Conservation (phyloP, 30 jellyfish, hydroid and myxozoan species). For the Chrysaora quinquecirrha region DNA sequence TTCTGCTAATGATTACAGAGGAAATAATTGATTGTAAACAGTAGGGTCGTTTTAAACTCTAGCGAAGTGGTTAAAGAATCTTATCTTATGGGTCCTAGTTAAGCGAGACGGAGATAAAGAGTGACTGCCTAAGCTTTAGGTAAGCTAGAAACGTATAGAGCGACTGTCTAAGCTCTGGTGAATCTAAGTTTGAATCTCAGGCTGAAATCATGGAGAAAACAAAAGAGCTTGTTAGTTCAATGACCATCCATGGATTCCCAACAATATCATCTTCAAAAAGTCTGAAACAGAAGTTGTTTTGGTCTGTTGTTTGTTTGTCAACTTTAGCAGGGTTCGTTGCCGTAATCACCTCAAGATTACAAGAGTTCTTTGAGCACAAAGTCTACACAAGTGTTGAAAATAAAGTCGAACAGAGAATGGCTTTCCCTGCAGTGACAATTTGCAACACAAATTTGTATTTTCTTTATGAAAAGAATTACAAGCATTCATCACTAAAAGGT, state of each 20-base stretch:
- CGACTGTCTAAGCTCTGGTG: too few relatives aligned
- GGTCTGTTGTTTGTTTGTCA: background rate
- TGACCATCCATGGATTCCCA: conserved; percentile 1
- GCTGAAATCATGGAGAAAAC: too few relatives aligned
- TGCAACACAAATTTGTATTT: background rate
- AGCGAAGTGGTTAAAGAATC: too few relatives aligned
- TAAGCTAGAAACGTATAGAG: too few relatives aligned
- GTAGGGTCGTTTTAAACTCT: too few relatives aligned
- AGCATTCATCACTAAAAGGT: background rate
- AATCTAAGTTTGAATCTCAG: too few relatives aligned
- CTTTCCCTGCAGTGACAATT: background rate
- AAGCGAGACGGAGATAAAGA: too few relatives aligned
- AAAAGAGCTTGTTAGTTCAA: background rate
- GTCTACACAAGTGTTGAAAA: background rate
- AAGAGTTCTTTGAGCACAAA: background rate
- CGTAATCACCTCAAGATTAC: background rate
- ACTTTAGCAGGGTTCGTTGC: background rate
- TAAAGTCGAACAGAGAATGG: background rate
- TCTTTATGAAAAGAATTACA: background rate
- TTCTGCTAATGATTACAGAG: too few relatives aligned
- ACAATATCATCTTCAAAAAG: background rate
- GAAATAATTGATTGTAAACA: too few relatives aligned
- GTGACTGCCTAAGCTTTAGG: too few relatives aligned
- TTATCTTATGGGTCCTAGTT: too few relatives aligned
- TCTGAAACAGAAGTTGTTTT: background rate